Percentiles rank a stretch among this genome's conserved stretches.
These are phyloP conservation scores for Meteorus colon DNA, from an alignment of 2,888 invertebrate genomes.

Conservation along the genomic window DNA sequence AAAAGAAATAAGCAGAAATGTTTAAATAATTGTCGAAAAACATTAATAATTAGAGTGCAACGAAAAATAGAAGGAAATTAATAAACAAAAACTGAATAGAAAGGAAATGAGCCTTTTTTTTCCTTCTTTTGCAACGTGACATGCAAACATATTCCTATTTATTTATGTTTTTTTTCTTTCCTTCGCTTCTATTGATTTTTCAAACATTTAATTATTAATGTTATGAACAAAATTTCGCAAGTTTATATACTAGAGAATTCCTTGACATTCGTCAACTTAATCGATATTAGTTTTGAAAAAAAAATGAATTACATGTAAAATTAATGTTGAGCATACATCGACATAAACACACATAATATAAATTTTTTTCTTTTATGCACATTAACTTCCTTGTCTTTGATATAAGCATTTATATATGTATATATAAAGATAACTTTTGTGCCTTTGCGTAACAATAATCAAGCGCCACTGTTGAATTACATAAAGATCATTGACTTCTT, in stretches of 20 bases:
- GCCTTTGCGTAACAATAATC: constrained; percentile 32
- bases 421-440: constrained; percentile 33
- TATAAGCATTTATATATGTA: neutral
- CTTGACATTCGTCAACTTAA: neutral
- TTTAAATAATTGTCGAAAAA: neutral
- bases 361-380: neutral
- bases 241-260: neutral
- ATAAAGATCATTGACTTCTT: constrained; percentile 42
- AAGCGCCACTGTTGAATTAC: constrained; percentile 32
- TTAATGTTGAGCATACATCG: neutral
- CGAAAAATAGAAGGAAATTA: neutral
- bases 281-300: neutral
- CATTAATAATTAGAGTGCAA: neutral
- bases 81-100: no score
- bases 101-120: neutral
- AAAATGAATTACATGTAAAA: constrained; percentile 1
- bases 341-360: neutral
- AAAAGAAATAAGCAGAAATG: neutral
- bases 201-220: neutral
- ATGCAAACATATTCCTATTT: neutral
- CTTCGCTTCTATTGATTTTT: neutral
- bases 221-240: neutral
- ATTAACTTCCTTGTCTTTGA: constrained; percentile 15
- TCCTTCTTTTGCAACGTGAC: neutral
- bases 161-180: neutral